Evolutionary conservation across 2,797 vertebrate genomes (phyloP), one percentile per base, ranked within the genome.

Genomic region (Nyctalus aviator): DNA sequence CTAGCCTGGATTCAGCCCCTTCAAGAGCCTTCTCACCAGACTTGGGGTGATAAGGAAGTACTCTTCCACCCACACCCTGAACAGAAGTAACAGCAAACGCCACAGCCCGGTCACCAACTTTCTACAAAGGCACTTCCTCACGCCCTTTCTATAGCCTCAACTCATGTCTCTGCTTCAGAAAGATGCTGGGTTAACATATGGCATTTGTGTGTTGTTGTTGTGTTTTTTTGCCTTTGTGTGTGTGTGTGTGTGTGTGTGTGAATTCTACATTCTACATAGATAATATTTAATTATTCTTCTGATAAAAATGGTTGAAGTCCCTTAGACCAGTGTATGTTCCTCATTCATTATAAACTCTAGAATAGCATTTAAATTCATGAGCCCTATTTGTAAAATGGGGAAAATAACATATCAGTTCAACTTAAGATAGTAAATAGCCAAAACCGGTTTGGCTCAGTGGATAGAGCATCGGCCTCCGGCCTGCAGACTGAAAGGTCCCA

Each of bases 181-280:
- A 44, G 25, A 8, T 46, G 14, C 15, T 78, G 18, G 15, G 44
- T 69, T 68, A 83, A 75, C 30, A 6, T 15, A 50, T 11, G 79
- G 4, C 90, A 25, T 3, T 35, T 35, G 53, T 20, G 9, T 20
- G 44, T 25, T 25, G 17, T 6, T 64, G n/a, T 15, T 17, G 14
- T 14, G 3, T 4, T 3, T 85, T 76, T 85, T 44, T 64, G 11
- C 13, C 3, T 48, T 2, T 48, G 44, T 46, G 44, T 46, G 44
- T 46, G 23, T 50, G n/a, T n/a, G 5, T 68, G 17, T 46, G 10
- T 71, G 8, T 55, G 8, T 50, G 17, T 55, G 10, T 3, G 82
- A 93, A 59, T n/a, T 68, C n/a, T 92, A 5, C 35, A n/a, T 90
- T 68, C n/a, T 92, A 5, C n/a, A n/a, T 90, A 27, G 15, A 72